Base-by-base conservation (phyloP, 2,888 invertebrate species). In the Ormyrus thymus region DNA sequence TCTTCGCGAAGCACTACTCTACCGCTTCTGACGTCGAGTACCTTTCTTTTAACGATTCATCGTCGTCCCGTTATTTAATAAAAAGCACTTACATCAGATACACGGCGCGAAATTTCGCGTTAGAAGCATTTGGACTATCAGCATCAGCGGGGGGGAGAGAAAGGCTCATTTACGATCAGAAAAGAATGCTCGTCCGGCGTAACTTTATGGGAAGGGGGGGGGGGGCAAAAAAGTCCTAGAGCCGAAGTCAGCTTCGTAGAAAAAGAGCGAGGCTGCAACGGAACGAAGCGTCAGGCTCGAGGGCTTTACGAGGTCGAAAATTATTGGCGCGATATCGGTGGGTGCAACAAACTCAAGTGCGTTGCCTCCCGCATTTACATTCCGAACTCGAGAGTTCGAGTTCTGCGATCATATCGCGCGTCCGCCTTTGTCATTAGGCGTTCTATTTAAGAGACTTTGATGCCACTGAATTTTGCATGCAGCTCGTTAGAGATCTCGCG, bases 241-340 rank as follows among this genome's bases (percentile, higher is more conserved):
- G 55, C 11, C 13, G 53, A 9, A 61, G 61, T 13, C 7, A 72
- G 62, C 7, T n/a, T 50, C 56, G 0, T 48, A 29, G 51, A 50
- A 13, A 61, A 15, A 65, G 29, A 13, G 53, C n/a, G 45, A 65
- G 13, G 13, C 55, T n/a, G 29, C 55, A 6, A 45, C 43, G 50
- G 43, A 55, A 9, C 43, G 15, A 10, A 48, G 45, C 56, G 78
- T 78, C 78, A 78, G 56, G 74, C 78, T 78, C 55, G 72, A 79
- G 62, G 62, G 76, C 79, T 62, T 79, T 79, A 79, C 72, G 79
- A 79, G 79, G 79, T 79, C 68, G 76, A 72, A 76, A 79, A 72
- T 76, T 76, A 79, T 79, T 72, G 72, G 68, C 72, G 68, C 72
- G 66, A 55, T 76, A 79, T 79, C 66, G 75, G 72, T 61, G 71